Percentiles rank a stretch among this genome's conserved stretches.
phyloP scores from a whole-genome alignment of 1,140 invertebrate genomes.

The Neodiprion virginianus region DNA sequence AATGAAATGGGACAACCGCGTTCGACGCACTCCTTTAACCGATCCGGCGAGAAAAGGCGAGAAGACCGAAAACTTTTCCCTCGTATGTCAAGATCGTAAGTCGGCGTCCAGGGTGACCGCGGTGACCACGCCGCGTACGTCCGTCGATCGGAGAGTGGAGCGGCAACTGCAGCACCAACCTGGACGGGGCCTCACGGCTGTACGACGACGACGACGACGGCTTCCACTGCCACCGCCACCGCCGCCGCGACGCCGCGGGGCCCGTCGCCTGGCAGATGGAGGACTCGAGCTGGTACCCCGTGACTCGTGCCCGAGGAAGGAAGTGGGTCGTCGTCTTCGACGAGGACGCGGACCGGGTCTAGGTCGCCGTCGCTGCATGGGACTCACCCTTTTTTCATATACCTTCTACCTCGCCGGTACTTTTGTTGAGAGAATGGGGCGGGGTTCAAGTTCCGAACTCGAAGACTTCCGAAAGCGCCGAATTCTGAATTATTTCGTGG shows the following conservation, averaged over 20 bases:
- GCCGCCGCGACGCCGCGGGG: constrained; percentile 5
- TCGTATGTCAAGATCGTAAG: not conserved
- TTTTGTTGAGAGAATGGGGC: too few species aligned
- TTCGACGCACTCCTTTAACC: too few species aligned
- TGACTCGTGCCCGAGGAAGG: not conserved
- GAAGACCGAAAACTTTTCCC: too few species aligned
- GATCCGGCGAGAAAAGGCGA: too few species aligned
- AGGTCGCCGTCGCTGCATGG: not conserved
- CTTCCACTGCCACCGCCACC: not conserved
- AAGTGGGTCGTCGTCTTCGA: constrained; percentile 6
- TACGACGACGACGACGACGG: not conserved
- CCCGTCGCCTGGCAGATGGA: not conserved
- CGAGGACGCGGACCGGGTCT: not conserved
- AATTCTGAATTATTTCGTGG: too few species aligned
- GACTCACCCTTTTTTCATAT: too few species aligned
- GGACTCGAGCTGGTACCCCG: not conserved
- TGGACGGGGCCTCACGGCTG: not conserved
- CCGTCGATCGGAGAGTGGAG: not conserved
- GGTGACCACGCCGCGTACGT: not conserved
- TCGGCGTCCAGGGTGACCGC: not conserved
- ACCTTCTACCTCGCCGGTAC: too few species aligned
- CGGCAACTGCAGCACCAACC: not conserved
- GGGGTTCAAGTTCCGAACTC: too few species aligned
- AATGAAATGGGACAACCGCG: too few species aligned
- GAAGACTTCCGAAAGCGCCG: too few species aligned